Evolutionary conservation across 2,797 vertebrate species (phyloP), one percentile per base, ranked within the genome.

Genomic region (Tadarida brasiliensis): DNA sequence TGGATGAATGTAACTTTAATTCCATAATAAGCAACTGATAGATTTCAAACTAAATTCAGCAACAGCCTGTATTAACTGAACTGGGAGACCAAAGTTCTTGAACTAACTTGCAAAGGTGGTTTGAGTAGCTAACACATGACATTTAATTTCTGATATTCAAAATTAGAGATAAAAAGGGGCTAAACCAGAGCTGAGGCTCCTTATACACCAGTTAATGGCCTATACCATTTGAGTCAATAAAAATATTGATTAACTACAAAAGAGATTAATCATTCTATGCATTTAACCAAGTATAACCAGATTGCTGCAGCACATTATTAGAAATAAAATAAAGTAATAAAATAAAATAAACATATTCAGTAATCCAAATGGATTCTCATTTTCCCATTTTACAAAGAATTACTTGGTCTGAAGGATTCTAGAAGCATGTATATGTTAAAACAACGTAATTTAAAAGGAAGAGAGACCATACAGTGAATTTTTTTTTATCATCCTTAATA

Each of bases 101-200:
- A 84, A 87, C 47, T 91, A 81, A 90, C 10, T 85, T 92, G 39
- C 26, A 97, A 85, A 92, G 17, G 17, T 83, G 11, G 57, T 26
- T 65, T 65, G 30, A 80, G 8, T 19, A 91, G 26, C 8, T 82
- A 77, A 70, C 30, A 85, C 26, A 70, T 44, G 11, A 77, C 11
- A 88, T 87, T 93, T 67, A 87, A 81, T 39, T 81, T 54, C 22
- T 80, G 65, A 93, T 47, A 77, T 89, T 56, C 30, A 95, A 93
- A 95, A 76, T 20, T 39, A 70, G 28, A 4, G 11, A 78, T 78
- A 63, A 73, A 54, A 24, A 61, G 28, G 6, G 11, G 4, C 24
- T 71, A 87, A 59, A 35, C 33, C 5, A 87, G 56, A 70, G 35
- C 5, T 76, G 39, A 76, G 7, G 14, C 68, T 88, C 39, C n/a